A percentile compares a stretch with the other conserved stretches of the same genome.
Conservation (phyloP, 2,797 vertebrate species). For the Syngnathus rostellatus region DNA sequence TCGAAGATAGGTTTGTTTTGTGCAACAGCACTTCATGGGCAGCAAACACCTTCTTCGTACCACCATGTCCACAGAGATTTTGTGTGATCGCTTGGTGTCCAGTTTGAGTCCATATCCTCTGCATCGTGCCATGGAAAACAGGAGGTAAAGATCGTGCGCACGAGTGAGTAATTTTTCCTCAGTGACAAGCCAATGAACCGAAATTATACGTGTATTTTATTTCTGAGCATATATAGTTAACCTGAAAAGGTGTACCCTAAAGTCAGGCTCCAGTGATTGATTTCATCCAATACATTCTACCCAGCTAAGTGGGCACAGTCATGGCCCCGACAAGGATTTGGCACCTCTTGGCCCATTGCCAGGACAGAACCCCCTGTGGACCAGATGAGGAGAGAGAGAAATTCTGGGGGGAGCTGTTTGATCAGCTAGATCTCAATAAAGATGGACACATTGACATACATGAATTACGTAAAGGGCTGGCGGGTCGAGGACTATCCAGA, state of each 20-base stretch:
- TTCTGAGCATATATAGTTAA: neutral
- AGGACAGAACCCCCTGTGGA: slow-evolving; percentile 27
- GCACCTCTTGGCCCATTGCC: slow-evolving; percentile 46
- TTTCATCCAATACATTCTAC: neutral
- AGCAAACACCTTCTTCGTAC: neutral
- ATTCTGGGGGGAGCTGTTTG: slow-evolving; percentile 75
- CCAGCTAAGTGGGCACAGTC: slow-evolving; percentile 19
- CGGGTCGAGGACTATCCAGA: slow-evolving; percentile 62
- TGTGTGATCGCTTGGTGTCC: neutral
- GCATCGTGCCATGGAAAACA: neutral
- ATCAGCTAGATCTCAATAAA: slow-evolving; percentile 81
- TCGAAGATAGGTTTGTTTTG: neutral
- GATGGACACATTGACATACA: slow-evolving; percentile 79
- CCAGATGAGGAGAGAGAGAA: slow-evolving; percentile 63
- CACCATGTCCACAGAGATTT: neutral
- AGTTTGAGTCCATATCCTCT: neutral
- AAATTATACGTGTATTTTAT: neutral
- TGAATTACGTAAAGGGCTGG: slow-evolving; percentile 78
- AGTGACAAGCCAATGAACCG: neutral
- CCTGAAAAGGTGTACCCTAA: neutral
- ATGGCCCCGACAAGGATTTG: slow-evolving; percentile 44
- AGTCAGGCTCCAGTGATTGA: neutral
- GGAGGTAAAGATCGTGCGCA: neutral
- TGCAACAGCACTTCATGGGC: neutral
- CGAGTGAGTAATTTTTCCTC: neutral